Conservation (phyloP, 2,797 vertebrate genomes). For the Falco novaeseelandiae region DNA sequence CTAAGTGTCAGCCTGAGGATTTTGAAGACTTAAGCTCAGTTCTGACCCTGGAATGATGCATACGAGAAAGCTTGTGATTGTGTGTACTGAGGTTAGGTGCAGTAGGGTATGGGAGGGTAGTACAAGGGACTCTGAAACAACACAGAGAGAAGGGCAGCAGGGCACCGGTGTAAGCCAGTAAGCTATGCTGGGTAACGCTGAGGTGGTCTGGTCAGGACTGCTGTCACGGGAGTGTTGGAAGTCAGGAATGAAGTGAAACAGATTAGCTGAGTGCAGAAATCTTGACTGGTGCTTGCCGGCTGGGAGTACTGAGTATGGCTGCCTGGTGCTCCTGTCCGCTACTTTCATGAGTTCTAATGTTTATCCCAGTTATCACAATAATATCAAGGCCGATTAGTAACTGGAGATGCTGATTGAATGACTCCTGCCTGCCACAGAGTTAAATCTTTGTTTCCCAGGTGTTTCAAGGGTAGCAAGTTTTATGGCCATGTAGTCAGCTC, state of each 20-base stretch:
- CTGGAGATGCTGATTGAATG: not conserved
- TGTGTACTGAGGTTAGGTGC: not conserved
- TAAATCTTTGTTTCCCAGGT: not conserved
- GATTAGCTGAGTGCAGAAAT: not conserved
- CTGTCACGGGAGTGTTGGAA: accelerated
- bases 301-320: not conserved
- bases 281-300: accelerated
- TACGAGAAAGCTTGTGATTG: not conserved
- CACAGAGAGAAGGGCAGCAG: not conserved
- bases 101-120: not conserved
- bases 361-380: not conserved
- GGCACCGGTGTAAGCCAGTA: not conserved
- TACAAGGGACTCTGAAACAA: not conserved
- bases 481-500: not conserved
- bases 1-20: not conserved
- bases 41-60: not conserved
- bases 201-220: not conserved
- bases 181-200: not conserved
- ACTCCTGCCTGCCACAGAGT: not conserved
- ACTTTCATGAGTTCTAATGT: not conserved
- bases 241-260: not conserved
- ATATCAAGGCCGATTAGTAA: not conserved
- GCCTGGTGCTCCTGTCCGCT: not conserved
- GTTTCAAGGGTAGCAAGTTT: not conserved
- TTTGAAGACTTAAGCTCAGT: not conserved